A percentile compares a stretch with the other conserved stretches of the same genome.
These are phyloP conservation scores for Drosophila neocordata DNA, from an alignment of 1,140 invertebrate species.

Conservation along the genomic window DNA sequence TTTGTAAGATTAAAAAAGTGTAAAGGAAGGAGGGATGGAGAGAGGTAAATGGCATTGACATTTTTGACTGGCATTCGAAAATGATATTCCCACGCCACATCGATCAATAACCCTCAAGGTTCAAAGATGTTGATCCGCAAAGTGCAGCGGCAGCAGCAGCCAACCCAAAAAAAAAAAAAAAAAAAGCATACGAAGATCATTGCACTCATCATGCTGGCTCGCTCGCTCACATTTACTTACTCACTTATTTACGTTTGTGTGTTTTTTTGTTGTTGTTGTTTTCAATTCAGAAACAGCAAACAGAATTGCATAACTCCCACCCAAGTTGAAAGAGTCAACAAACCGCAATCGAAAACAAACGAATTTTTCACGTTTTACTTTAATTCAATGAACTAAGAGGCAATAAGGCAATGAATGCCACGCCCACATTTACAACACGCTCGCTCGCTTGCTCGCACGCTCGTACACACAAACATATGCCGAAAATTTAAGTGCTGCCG, in stretches of 20 bases:
- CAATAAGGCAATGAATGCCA: constrained; percentile 21
- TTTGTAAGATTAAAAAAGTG: no score
- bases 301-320: constrained; percentile 52
- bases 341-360: not conserved
- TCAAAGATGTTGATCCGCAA: constrained; percentile 32
- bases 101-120: constrained; percentile 15
- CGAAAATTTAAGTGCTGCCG: constrained; percentile 22
- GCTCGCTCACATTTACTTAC: no score
- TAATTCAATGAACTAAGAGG: constrained; percentile 45
- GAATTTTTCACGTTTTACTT: constrained; percentile 14
- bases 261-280: no score
- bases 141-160: constrained; percentile 31
- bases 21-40: no score
- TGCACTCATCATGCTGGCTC: constrained; percentile 29
- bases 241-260: no score
- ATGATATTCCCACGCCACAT: not conserved
- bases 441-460: no score
- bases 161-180: no score
- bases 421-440: constrained; percentile 70
- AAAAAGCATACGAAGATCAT: constrained; percentile 25
- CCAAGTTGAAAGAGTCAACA: constrained; percentile 31
- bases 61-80: not conserved
- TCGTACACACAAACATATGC: not conserved
- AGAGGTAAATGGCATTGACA: not conserved
- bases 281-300: not conserved